Base-by-base conservation (phyloP, 1,140 invertebrate species). In the Eufriesea mexicana region DNA sequence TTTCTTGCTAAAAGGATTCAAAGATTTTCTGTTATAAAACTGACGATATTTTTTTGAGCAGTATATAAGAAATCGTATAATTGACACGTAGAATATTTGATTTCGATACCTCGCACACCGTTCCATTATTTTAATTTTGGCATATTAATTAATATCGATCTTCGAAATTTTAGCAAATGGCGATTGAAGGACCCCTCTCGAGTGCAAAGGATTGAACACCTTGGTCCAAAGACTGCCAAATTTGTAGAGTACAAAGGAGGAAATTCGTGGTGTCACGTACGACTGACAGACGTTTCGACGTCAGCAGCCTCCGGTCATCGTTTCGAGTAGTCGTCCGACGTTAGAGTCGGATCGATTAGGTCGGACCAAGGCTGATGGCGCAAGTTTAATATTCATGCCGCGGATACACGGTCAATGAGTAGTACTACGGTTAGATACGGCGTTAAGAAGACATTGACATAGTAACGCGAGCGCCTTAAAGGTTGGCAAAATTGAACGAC, bases 361-460 rank as follows among this genome's bases (percentile, higher is more conserved):
- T 51, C 28, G 57, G 8, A 78, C 45, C 78, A 66, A 80, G 54
- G 66, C 18, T 66, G 49, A n/a, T 2, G 35, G 10, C 25, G 61
- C n/a, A 23, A 45, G 28, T 45, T 86, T 86, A 62, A 72, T 67
- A 81, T 76, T 76, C 72, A 72, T 57, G 67, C 6, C 16, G 9
- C 28, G 28, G n/a, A 2, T 20, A 18, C 25, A 35, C 10, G 51
- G 59, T 73, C 47, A 51, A 74, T 66, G 71, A 55, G 42, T 66
- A 55, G 70, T 73, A 79, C 54, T 59, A 73, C 59, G 47, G n/a
- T 81, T 74, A 49, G 71, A 64, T 61, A 72, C 77, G 23, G 42
- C 28, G 25, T 74, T 66, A 54, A 72, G 9, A 23, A 81, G 61
- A 35, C 79, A 81, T 81, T 74, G 79, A 81, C 79, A 81, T 14